A percentile compares a stretch with the other conserved stretches of the same genome.
These are phyloP conservation scores for Matsumurasca onukii DNA, from an alignment of 1,140 invertebrate genomes.

Conservation along the genomic window DNA sequence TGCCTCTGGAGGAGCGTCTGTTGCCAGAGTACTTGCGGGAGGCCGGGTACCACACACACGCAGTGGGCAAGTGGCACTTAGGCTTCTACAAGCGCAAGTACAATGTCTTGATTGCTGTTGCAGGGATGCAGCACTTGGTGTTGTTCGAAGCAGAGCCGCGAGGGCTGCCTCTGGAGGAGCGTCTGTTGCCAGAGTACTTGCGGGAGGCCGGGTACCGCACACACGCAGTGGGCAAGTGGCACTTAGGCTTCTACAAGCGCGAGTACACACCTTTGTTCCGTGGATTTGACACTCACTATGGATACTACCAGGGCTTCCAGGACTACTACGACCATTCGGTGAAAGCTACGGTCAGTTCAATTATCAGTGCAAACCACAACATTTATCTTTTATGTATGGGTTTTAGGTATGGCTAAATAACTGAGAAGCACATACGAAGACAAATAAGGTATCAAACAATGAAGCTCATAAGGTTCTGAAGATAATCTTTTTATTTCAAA, in stretches of 20 bases:
- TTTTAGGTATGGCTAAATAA: not conserved
- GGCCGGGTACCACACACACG: slow-evolving; percentile 76
- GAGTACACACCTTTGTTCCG: slow-evolving; percentile 74
- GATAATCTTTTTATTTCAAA: not conserved
- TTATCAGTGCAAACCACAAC: not conserved
- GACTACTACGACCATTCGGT: slow-evolving; percentile 77
- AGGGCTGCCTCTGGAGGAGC: slow-evolving; percentile 69
- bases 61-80: slow-evolving; percentile 90
- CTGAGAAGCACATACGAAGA: not conserved
- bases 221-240: slow-evolving; percentile 91
- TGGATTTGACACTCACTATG: slow-evolving; percentile 84
- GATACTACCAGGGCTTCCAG: slow-evolving; percentile 78
- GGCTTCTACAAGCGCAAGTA: slow-evolving; percentile 70
- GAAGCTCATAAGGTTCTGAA: not conserved
- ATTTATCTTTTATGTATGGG: not conserved
- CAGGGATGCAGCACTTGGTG: slow-evolving; percentile 78
- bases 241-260: slow-evolving; percentile 70
- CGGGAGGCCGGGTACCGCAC: slow-evolving; percentile 75
- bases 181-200: slow-evolving; percentile 73
- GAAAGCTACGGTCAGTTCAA: slow-evolving; percentile 54
- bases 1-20: slow-evolving; percentile 68
- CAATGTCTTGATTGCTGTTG: too few relatives aligned
- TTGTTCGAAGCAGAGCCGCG: slow-evolving; percentile 70
- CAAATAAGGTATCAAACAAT: not conserved
- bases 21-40: slow-evolving; percentile 74